phyloP scores from a whole-genome alignment of 2,113 vertebrate genomes.

The Bothrops jararaca region DNA sequence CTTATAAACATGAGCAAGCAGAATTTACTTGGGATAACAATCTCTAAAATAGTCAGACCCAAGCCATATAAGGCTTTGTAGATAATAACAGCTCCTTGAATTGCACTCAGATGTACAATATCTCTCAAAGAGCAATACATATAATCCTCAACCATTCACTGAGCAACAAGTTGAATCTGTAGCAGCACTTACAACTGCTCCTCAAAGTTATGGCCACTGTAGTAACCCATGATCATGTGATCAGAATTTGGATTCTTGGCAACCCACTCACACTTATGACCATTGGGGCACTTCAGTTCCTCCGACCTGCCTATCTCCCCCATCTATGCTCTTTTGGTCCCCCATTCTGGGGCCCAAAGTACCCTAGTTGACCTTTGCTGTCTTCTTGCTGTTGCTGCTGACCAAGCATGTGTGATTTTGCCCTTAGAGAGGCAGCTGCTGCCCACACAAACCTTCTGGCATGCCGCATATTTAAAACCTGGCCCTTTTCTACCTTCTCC shows the following conservation, averaged over 20 bases:
- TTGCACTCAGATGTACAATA: not conserved
- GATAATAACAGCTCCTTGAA: not conserved
- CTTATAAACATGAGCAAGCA: not conserved
- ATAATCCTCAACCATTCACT: not conserved
- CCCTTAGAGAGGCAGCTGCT: not conserved
- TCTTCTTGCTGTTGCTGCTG: not conserved
- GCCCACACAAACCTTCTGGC: too few species aligned
- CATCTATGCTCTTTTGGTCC: not conserved
- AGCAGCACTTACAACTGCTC: not conserved
- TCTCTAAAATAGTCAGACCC: not conserved
- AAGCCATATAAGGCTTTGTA: not conserved
- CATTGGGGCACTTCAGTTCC: not conserved
- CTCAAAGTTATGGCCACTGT: not conserved
- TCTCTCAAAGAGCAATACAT: not conserved
- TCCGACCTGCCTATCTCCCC: not conserved
- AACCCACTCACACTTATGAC: not conserved
- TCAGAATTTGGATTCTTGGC: not conserved
- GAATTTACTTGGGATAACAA: not conserved
- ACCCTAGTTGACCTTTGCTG: not conserved
- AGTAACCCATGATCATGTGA: not conserved
- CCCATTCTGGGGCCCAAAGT: not conserved
- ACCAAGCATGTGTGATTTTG: not conserved
- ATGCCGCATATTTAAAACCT: too few species aligned
- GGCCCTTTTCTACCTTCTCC: not conserved
- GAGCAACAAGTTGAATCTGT: not conserved